A percentile compares a stretch with the other conserved stretches of the same genome.
phyloP scores from a whole-genome alignment of 2,797 vertebrate species.

The Morus bassanus region DNA sequence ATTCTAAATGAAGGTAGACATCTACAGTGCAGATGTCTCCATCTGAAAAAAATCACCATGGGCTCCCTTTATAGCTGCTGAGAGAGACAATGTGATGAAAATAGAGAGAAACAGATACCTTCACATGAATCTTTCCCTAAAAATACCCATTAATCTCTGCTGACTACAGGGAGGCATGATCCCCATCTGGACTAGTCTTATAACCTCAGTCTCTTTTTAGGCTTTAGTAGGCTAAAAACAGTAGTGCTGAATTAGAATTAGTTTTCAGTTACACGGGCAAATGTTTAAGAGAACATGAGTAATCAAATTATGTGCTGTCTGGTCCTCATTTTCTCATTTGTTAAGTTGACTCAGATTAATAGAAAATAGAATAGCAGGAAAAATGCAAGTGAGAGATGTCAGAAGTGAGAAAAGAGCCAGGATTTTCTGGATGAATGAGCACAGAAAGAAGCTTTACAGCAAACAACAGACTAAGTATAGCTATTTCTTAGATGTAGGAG shows the following conservation, averaged over 20 bases:
- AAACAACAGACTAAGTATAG: neutral
- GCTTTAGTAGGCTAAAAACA: neutral
- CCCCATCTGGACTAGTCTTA: neutral
- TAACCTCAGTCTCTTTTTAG: neutral
- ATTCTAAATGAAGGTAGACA: neutral
- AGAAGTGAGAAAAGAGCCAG: neutral
- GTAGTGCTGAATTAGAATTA: neutral
- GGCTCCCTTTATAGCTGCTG: neutral
- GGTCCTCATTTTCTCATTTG: slow-evolving; percentile 5
- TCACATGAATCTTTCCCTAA: neutral
- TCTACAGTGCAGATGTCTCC: neutral
- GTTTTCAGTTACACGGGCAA: neutral
- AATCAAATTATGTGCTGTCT: slow-evolving; percentile 3
- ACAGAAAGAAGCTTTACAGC: neutral
- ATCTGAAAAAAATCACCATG: neutral
- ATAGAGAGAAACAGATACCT: neutral
- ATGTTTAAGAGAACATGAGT: slow-evolving; percentile 5
- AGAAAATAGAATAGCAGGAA: slow-evolving; percentile 3
- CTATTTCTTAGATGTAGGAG: neutral
- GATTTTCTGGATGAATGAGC: neutral
- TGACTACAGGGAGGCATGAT: neutral
- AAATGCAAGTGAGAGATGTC: neutral
- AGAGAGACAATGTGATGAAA: neutral
- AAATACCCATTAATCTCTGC: neutral
- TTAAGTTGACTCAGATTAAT: slow-evolving; percentile 27